Percentiles rank a stretch among this genome's conserved stretches.
Evolutionary conservation across 2,797 vertebrate genomes (phyloP).

Genomic region (Pithecia hirsuta): DNA sequence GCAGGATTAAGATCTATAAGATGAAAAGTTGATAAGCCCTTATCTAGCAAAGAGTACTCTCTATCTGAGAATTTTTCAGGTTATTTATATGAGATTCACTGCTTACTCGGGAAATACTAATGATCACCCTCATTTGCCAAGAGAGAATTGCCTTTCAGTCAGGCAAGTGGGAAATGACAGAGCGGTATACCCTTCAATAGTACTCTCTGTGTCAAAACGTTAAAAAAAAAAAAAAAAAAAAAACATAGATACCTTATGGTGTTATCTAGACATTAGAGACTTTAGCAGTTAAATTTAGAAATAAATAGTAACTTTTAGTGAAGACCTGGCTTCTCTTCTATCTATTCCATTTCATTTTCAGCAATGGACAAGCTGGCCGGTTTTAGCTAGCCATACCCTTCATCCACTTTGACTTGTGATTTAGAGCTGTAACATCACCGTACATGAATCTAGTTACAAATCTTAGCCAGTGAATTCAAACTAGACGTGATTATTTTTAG

Average conservation of each 20-base stretch:
- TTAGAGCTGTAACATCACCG: neutral
- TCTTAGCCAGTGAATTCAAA: conserved; percentile 33
- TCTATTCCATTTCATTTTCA: neutral
- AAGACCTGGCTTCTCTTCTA: neutral
- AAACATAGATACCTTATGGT: neutral
- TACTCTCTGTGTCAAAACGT: neutral
- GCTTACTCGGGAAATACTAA: neutral
- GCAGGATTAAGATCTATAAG: neutral
- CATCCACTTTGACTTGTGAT: neutral
- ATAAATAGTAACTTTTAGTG: neutral
- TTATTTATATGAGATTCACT: neutral
- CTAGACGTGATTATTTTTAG: conserved; percentile 53
- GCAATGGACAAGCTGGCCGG: neutral
- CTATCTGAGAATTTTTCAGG: neutral
- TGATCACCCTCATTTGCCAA: neutral
- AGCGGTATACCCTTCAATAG: neutral
- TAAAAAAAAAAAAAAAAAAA: neutral
- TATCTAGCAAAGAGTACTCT: neutral
- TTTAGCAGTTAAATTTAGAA: neutral
- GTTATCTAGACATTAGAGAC: neutral
- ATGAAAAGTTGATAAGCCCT: neutral
- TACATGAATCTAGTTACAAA: neutral
- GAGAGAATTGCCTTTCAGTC: neutral
- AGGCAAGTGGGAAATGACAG: neutral
- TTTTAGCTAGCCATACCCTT: neutral